Evolutionary conservation across 1,140 invertebrate species (phyloP).

Genomic region (Archivesica marissinica): DNA sequence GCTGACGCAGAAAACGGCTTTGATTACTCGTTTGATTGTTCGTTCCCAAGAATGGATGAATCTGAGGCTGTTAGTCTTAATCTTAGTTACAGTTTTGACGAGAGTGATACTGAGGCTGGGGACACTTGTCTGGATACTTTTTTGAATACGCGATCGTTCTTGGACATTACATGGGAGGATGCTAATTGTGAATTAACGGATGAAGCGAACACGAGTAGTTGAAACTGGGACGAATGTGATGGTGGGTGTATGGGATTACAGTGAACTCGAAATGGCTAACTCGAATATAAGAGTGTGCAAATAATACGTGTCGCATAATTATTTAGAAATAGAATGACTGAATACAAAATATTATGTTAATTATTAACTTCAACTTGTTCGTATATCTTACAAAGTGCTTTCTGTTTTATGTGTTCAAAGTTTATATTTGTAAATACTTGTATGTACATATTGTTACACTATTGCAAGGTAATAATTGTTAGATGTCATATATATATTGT

Average conservation of each 20-base stretch:
- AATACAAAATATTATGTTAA: too few species aligned
- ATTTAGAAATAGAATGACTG: too few species aligned
- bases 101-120: neutral
- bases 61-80: conserved; percentile 1
- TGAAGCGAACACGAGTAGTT: neutral
- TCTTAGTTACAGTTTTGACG: conserved; percentile 10
- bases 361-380: too few species aligned
- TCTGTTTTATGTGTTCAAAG: neutral
- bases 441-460: conserved; percentile 4
- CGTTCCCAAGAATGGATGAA: conserved; percentile 34
- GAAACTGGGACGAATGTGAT: neutral
- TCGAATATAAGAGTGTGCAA: too few species aligned
- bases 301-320: too few species aligned
- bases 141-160: conserved; percentile 1
- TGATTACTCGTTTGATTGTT: conserved; percentile 41
- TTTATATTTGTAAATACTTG: neutral
- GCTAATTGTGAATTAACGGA: neutral
- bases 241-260: neutral
- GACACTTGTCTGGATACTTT: conserved; percentile 38
- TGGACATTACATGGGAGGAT: neutral
- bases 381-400: neutral
- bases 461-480: neutral
- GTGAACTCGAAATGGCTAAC: too few species aligned
- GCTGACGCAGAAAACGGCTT: neutral
- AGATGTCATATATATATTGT: neutral